Conservation (phyloP, 2,888 invertebrate species). For the Acronicta leporina region DNA sequence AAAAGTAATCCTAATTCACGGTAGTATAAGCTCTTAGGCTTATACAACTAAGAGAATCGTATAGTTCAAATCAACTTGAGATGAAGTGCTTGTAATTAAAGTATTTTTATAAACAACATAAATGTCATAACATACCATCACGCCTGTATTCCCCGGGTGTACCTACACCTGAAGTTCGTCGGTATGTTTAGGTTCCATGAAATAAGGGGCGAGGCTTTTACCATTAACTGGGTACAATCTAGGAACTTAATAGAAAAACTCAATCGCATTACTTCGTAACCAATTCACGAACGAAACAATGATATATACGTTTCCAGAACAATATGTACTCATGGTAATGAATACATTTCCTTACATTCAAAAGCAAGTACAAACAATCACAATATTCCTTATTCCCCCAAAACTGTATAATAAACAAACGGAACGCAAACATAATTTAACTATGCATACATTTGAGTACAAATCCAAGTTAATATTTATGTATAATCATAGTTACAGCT, state of each 20-base stretch:
- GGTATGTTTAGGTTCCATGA: too few species aligned
- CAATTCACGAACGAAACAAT: too few species aligned
- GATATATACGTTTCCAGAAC: not conserved
- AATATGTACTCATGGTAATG: not conserved
- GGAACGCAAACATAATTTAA: conserved; percentile 47
- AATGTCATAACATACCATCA: too few species aligned
- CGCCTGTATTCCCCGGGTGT: not conserved
- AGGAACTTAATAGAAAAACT: too few species aligned
- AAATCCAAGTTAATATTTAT: conserved; percentile 33
- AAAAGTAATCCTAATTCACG: conserved; percentile 20
- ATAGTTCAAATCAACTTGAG: not conserved
- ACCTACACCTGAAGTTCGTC: too few species aligned
- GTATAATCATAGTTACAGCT: conserved; percentile 35
- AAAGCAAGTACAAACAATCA: conserved; percentile 11
- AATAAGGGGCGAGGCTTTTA: too few species aligned
- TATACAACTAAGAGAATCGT: not conserved
- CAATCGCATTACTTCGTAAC: too few species aligned
- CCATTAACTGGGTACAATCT: too few species aligned
- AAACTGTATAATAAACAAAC: conserved; percentile 8
- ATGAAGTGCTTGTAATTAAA: not conserved
- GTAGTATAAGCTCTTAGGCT: not conserved
- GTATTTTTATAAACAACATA: too few species aligned
- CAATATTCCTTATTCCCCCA: conserved; percentile 3
- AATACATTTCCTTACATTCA: not conserved
- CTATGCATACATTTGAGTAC: conserved; percentile 19